Conservation (phyloP, 2,797 vertebrate genomes). For the Hyperoplus lanceolatus region DNA sequence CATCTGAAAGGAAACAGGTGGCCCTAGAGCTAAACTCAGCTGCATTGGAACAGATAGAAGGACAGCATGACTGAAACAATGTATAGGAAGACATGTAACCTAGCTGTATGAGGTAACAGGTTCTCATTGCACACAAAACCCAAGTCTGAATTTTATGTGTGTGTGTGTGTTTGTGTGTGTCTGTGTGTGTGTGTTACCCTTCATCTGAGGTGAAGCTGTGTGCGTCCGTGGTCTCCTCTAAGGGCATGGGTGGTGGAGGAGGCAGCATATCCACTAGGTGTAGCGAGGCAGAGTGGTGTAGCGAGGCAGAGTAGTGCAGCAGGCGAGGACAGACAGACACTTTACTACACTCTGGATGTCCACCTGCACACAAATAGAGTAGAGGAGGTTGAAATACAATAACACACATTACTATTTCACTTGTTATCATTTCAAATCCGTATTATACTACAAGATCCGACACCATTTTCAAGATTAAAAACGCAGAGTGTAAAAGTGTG, state of each 20-base stretch:
- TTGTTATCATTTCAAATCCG: background rate
- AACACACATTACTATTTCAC: background rate
- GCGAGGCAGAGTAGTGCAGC: constrained; percentile 81
- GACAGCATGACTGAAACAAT: background rate
- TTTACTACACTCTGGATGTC: constrained; percentile 48
- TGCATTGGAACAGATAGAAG: background rate
- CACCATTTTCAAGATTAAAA: background rate
- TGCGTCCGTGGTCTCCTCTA: constrained; percentile 64
- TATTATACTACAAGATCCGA: background rate
- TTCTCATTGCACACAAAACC: too few species aligned
- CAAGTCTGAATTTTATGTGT: too few species aligned
- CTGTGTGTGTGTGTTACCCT: constrained; percentile 75
- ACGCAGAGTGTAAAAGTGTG: background rate
- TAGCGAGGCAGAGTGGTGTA: constrained; percentile 82
- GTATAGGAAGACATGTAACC: background rate
- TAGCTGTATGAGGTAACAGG: too few species aligned
- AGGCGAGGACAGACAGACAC: constrained; percentile 80
- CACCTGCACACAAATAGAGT: constrained; percentile 27
- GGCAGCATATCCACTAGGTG: constrained; percentile 84
- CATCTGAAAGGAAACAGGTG: constrained; percentile 13
- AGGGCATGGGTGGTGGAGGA: constrained; percentile 71
- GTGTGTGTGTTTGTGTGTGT: background rate
- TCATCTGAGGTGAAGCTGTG: constrained; percentile 80
- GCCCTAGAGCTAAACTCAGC: background rate
- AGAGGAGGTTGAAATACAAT: background rate